phyloP scores from a whole-genome alignment of 2,797 vertebrate species.

The Cottoperca gobio region DNA sequence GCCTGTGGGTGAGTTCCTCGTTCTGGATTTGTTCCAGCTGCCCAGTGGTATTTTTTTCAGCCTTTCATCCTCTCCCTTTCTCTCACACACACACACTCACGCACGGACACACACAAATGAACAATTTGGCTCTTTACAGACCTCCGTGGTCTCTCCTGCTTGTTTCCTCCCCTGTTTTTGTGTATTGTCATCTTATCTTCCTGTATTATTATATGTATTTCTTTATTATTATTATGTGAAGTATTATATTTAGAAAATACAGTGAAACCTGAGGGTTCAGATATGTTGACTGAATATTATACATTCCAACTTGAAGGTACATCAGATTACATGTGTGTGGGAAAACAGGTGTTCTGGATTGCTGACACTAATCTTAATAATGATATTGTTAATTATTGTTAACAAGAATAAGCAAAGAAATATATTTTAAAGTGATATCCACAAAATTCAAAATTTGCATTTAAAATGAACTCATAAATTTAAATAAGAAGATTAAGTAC shows the following conservation, averaged over 20 bases:
- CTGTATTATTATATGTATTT: neutral
- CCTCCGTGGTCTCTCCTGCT: neutral
- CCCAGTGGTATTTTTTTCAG: conserved; percentile 54
- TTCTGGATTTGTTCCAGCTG: conserved; percentile 66
- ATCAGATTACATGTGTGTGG: neutral
- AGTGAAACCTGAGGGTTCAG: neutral
- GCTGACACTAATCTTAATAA: too few relatives aligned
- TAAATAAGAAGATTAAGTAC: too few relatives aligned
- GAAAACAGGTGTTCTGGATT: neutral
- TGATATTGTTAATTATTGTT: too few relatives aligned
- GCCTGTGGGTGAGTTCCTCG: conserved; percentile 2
- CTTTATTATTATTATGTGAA: neutral
- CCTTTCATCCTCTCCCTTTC: conserved; percentile 60
- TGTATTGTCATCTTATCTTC: neutral
- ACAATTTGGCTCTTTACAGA: neutral
- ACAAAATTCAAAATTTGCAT: too few relatives aligned
- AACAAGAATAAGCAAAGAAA: too few relatives aligned
- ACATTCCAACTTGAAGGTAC: neutral
- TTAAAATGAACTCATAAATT: too few relatives aligned
- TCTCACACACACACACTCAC: neutral
- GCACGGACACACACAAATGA: conserved; percentile 6
- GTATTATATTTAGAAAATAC: neutral
- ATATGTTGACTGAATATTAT: neutral
- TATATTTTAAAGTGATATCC: too few relatives aligned
- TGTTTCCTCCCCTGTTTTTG: conserved; percentile 12